These are phyloP conservation scores for Zoroaster sp. DNA, from an alignment of 53 echinoderm and acorn worm species.

Conservation along the genomic window DNA sequence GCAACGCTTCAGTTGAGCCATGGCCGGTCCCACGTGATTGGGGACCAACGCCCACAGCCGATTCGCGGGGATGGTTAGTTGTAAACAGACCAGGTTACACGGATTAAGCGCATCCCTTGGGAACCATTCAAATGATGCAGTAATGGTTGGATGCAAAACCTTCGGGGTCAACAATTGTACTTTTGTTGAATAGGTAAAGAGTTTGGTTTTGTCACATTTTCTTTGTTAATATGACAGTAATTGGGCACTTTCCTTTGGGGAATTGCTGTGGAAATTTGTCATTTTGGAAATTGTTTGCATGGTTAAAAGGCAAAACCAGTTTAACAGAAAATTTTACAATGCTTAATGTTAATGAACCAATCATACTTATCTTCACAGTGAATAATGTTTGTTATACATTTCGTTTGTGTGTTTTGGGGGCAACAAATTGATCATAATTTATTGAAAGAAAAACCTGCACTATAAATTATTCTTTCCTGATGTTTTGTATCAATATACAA, in stretches of 20 bases:
- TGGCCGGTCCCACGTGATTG: neutral
- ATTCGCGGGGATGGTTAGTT: neutral
- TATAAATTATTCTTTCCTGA: no score
- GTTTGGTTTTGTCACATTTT: neutral
- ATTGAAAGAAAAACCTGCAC: no score
- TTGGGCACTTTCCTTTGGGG: neutral
- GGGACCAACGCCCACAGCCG: neutral
- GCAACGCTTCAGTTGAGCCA: neutral
- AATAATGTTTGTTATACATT: neutral
- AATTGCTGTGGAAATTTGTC: neutral
- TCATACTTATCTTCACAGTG: neutral
- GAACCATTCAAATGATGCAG: neutral
- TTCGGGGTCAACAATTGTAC: neutral
- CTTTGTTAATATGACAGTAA: neutral
- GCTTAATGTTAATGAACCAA: no score
- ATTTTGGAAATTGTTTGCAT: no score
- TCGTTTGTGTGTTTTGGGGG: neutral
- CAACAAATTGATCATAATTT: neutral
- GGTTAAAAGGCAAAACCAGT: neutral
- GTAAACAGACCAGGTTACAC: conserved; percentile 19
- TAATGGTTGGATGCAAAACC: neutral
- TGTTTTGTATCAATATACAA: no score
- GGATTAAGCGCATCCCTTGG: neutral
- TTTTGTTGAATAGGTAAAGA: neutral
- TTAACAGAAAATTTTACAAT: neutral